Evolutionary conservation across 1,140 invertebrate species (phyloP).

Genomic region (Ridgeia piscesae): DNA sequence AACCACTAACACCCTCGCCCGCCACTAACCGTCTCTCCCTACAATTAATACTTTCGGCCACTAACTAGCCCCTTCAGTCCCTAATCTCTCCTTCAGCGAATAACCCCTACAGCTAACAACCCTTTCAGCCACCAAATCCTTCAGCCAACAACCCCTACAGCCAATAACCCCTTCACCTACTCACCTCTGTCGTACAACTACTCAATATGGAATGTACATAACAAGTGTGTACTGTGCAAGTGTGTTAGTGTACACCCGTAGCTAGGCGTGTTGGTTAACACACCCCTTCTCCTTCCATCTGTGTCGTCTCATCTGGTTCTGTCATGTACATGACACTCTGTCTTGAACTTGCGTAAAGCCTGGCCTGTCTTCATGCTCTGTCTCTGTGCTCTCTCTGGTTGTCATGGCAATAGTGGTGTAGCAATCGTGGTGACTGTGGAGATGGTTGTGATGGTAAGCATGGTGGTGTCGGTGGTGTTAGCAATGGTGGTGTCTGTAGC

Average conservation of each 20-base stretch:
- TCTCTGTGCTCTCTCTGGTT: neutral
- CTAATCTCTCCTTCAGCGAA: no score
- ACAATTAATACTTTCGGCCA: neutral
- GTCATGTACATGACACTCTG: neutral
- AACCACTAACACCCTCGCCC: no score
- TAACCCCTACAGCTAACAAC: neutral
- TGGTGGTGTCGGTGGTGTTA: neutral
- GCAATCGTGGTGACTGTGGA: neutral
- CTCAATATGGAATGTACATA: no score
- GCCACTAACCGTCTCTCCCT: no score
- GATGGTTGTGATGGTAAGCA: neutral
- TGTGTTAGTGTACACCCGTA: no score
- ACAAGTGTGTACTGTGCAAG: no score
- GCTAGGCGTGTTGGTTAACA: no score
- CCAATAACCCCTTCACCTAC: no score
- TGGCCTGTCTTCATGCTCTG: neutral
- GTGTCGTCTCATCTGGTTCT: neutral
- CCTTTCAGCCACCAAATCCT: no score
- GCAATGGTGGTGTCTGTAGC: neutral
- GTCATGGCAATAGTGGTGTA: neutral
- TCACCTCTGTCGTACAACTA: no score
- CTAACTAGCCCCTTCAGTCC: no score
- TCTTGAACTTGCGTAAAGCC: neutral
- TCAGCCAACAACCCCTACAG: no score
- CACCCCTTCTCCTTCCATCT: neutral